These are phyloP conservation scores for Microplitis manilae DNA, from an alignment of 2,888 invertebrate species.

Conservation along the genomic window DNA sequence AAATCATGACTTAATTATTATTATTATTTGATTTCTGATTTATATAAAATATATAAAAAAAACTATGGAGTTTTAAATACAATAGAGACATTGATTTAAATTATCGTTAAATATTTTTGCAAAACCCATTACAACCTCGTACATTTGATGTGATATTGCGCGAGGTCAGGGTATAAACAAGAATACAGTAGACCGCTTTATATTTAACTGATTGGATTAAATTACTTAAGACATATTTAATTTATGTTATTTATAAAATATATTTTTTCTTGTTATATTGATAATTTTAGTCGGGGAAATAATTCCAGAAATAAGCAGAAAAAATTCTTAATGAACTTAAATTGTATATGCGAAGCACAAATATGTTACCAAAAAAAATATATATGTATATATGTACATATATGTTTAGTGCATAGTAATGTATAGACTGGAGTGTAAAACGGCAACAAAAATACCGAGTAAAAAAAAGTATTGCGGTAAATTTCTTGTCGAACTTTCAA, in stretches of 20 bases:
- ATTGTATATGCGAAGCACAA: too few species aligned
- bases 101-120: slow-evolving; percentile 25
- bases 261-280: not conserved
- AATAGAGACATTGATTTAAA: not conserved
- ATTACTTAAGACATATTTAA: not conserved
- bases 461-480: not conserved
- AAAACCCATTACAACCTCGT: slow-evolving; percentile 44
- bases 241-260: not conserved
- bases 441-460: not conserved
- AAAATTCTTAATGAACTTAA: too few species aligned
- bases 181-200: not conserved
- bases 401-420: too few species aligned
- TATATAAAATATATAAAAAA: not conserved
- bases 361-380: too few species aligned
- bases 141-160: slow-evolving; percentile 46
- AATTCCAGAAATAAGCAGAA: not conserved
- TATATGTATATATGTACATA: too few species aligned
- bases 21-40: too few species aligned
- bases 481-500: not conserved
- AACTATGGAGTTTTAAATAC: not conserved
- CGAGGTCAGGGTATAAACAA: slow-evolving; percentile 50
- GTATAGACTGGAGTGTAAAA: not conserved
- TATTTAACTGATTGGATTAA: not conserved
- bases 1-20: too few species aligned
- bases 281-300: not conserved